Percentiles rank a stretch among this genome's conserved stretches.
Conservation (phyloP, 2,113 vertebrate genomes). For the Murina feae region DNA sequence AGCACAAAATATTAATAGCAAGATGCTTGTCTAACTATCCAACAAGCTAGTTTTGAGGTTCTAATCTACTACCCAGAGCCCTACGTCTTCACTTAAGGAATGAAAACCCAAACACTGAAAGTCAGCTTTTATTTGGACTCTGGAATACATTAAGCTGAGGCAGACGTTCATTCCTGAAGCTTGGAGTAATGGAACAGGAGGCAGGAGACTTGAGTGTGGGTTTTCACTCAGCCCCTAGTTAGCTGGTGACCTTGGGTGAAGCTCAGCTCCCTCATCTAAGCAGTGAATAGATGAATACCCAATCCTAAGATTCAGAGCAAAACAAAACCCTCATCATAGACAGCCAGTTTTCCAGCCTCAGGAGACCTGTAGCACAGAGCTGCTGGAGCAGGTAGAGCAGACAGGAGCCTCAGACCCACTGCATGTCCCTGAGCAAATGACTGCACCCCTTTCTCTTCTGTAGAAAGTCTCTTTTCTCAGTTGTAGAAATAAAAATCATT, state of each 20-base stretch:
- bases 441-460: neutral
- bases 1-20: neutral
- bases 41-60: neutral
- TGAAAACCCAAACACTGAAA: slow-evolving; percentile 48
- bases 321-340: neutral
- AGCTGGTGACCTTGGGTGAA: neutral
- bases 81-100: slow-evolving; percentile 35
- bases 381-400: neutral
- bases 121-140: slow-evolving; percentile 24
- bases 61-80: neutral
- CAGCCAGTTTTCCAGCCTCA: neutral
- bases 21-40: neutral
- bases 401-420: neutral
- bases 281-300: neutral
- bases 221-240: slow-evolving; percentile 18
- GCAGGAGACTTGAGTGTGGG: neutral
- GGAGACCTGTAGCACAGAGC: neutral
- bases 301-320: neutral
- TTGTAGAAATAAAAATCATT: neutral
- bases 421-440: neutral
- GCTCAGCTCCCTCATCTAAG: neutral
- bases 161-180: slow-evolving; percentile 43
- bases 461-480: neutral
- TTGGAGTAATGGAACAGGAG: slow-evolving; percentile 36
- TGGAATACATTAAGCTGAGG: slow-evolving; percentile 43